phyloP scores from a whole-genome alignment of 1,140 invertebrate genomes.

The Penaeus chinensis region DNA sequence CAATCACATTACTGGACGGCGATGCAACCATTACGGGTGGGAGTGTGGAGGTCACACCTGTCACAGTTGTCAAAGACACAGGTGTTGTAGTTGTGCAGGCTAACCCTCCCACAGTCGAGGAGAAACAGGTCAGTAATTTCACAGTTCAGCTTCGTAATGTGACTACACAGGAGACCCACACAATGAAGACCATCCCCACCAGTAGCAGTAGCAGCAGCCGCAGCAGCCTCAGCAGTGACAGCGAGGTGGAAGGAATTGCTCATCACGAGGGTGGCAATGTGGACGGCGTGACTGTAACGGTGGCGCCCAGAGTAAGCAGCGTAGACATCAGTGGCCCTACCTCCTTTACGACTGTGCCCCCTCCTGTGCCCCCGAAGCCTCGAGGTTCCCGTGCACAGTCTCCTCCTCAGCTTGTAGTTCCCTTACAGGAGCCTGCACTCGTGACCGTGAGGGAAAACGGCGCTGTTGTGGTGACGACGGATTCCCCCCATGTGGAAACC shows the following conservation, averaged over 20 bases:
- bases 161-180: conserved; percentile 18
- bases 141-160: conserved; percentile 54
- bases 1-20: conserved; percentile 54
- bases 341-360: not conserved
- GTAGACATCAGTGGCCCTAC: conserved; percentile 28
- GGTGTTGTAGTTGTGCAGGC: conserved; percentile 49
- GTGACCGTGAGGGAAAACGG: conserved; percentile 59
- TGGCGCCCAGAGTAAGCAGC: conserved; percentile 41
- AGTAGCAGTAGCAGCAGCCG: conserved; percentile 56
- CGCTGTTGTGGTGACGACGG: conserved; percentile 50
- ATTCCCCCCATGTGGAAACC: conserved; percentile 25
- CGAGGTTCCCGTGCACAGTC: conserved; percentile 34
- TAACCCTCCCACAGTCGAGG: conserved; percentile 5
- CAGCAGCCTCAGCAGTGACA: conserved; percentile 55
- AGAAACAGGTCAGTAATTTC: conserved; percentile 47
- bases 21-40: conserved; percentile 42
- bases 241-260: conserved; percentile 31
- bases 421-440: conserved; percentile 35
- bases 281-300: conserved; percentile 47
- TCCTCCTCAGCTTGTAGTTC: conserved; percentile 33
- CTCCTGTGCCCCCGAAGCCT: conserved; percentile 39
- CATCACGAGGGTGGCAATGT: not conserved
- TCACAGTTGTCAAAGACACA: not conserved
- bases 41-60: conserved; percentile 14
- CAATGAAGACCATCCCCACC: conserved; percentile 15